phyloP scores from a whole-genome alignment of 2,888 invertebrate genomes.

The Phorcus lineatus region DNA sequence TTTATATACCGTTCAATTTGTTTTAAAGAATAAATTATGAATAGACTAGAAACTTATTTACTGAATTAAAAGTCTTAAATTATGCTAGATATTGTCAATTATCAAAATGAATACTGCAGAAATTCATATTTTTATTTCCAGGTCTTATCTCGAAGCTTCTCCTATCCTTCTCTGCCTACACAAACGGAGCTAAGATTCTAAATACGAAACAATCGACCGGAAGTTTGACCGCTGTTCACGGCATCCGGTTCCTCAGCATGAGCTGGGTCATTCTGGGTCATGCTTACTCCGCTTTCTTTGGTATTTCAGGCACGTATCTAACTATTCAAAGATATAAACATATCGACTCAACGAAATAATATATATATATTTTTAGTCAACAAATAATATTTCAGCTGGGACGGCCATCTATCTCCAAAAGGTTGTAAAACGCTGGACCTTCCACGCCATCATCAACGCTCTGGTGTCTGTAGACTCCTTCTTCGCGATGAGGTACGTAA shows the following conservation, averaged over 20 bases:
- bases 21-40: too few species aligned
- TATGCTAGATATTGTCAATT: too few species aligned
- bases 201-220: constrained; percentile 49
- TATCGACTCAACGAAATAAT: too few species aligned
- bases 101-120: too few species aligned
- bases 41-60: too few species aligned
- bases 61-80: too few species aligned
- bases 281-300: constrained; percentile 34
- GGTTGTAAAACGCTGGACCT: constrained; percentile 43
- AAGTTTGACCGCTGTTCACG: constrained; percentile 82
- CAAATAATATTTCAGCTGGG: constrained; percentile 44
- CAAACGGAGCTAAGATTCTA: constrained; percentile 57
- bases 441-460: constrained; percentile 63
- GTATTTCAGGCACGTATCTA: too few species aligned
- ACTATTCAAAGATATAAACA: too few species aligned
- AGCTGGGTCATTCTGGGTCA: constrained; percentile 72
- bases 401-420: constrained; percentile 2
- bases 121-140: constrained; percentile 26
- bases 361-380: too few species aligned
- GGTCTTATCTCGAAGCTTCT: constrained; percentile 40
- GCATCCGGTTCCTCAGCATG: constrained; percentile 79
- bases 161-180: constrained; percentile 58
- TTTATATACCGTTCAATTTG: too few species aligned
- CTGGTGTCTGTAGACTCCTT: constrained; percentile 71
- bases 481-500: constrained; percentile 69